phyloP scores from a whole-genome alignment of 2,888 invertebrate species.

The Chorisops tibialis region DNA sequence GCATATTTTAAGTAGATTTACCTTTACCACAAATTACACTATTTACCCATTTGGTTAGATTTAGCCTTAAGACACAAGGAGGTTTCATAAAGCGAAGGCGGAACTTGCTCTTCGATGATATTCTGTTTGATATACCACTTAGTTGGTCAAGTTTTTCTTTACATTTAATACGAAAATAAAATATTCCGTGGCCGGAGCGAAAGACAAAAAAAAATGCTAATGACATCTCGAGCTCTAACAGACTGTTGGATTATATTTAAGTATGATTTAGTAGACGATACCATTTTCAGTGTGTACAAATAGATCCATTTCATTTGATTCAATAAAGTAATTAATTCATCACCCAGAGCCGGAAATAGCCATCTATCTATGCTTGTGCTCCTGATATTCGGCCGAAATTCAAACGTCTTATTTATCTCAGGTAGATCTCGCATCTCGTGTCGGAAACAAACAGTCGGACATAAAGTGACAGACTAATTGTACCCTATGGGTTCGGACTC shows the following conservation, averaged over 20 bases:
- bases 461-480: conserved; percentile 28
- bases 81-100: not conserved
- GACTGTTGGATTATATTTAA: not conserved
- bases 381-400: not conserved
- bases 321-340: not conserved
- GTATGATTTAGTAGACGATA: not conserved
- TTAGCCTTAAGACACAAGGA: conserved; percentile 5
- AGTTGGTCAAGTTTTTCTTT: not conserved
- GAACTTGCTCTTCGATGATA: not conserved
- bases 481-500: conserved; percentile 2
- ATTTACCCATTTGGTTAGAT: not conserved
- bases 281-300: not conserved
- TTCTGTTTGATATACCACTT: conserved; percentile 4
- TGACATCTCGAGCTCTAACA: not conserved
- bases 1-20: not conserved
- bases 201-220: conserved; percentile 10
- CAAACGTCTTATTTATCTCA: conserved; percentile 8
- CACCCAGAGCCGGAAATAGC: conserved; percentile 7
- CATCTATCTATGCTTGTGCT: not conserved
- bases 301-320: not conserved
- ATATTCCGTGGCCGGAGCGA: not conserved
- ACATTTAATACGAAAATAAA: not conserved
- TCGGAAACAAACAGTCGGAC: conserved; percentile 28
- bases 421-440: not conserved
- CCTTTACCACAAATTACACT: not conserved